A percentile compares a stretch with the other conserved stretches of the same genome.
These are phyloP conservation scores for Hormaphis cornu DNA, from an alignment of 1,140 invertebrate species.

Conservation along the genomic window DNA sequence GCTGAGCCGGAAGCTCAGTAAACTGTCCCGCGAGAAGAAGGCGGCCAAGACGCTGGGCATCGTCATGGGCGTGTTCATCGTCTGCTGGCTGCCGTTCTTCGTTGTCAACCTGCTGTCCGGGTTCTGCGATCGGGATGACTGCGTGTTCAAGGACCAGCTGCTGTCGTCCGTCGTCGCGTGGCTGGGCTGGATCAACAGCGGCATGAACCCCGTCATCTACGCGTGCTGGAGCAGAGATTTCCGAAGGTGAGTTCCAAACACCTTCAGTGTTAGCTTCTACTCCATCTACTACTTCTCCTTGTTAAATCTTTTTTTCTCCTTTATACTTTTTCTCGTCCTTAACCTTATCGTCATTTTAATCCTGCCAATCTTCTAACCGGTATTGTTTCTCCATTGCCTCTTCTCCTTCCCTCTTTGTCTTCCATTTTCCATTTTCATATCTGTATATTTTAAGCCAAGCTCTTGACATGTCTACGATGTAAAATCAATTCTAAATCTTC, in stretches of 20 bases:
- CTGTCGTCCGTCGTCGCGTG: conserved; percentile 91
- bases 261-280: background rate
- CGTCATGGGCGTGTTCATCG: conserved; percentile 96
- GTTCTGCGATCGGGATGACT: conserved; percentile 62
- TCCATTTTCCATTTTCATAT: too few species aligned
- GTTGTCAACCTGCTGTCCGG: conserved; percentile 88
- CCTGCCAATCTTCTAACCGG: too few species aligned
- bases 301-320: too few species aligned
- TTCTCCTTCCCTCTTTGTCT: too few species aligned
- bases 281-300: too few species aligned
- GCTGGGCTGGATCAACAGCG: conserved; percentile 98
- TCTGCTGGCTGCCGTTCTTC: conserved; percentile 98
- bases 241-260: conserved; percentile 60
- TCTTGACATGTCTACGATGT: too few species aligned
- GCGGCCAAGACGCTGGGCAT: conserved; percentile 90
- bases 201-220: conserved; percentile 96
- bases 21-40: conserved; percentile 91
- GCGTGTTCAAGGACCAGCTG: conserved; percentile 78
- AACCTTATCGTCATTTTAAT: too few species aligned
- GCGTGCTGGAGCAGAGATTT: conserved; percentile 94
- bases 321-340: too few species aligned
- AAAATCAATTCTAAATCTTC: too few species aligned
- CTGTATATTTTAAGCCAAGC: too few species aligned
- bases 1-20: conserved; percentile 76
- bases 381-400: too few species aligned